Evolutionary conservation across 1,140 invertebrate species (phyloP).

Genomic region (Monochamus saltuarius): DNA sequence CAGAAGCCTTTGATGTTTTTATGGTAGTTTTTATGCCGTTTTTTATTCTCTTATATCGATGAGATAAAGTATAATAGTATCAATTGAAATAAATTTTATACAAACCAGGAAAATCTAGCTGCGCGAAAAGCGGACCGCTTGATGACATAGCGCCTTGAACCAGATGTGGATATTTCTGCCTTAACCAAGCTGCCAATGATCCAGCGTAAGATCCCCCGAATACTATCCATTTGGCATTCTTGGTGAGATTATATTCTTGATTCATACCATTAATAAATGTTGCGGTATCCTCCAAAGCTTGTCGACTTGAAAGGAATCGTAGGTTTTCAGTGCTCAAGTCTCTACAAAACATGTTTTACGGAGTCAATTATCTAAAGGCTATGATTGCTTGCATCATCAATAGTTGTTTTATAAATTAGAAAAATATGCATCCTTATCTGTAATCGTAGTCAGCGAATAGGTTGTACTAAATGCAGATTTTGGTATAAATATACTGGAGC

Average conservation of each 20-base stretch:
- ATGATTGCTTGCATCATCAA: too few species aligned
- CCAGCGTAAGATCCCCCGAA: constrained; percentile 95
- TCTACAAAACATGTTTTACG: constrained; percentile 55
- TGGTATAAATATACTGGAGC: too few species aligned
- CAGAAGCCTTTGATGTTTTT: too few species aligned
- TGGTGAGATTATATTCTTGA: constrained; percentile 61
- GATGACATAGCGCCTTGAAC: constrained; percentile 81
- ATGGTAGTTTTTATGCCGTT: too few species aligned
- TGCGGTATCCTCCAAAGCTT: constrained; percentile 87
- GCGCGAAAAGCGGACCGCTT: constrained; percentile 81
- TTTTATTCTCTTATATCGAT: too few species aligned
- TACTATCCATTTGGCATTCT: constrained; percentile 79
- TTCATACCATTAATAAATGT: constrained; percentile 75
- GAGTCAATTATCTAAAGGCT: too few species aligned
- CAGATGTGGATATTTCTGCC: constrained; percentile 87
- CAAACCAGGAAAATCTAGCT: constrained; percentile 78
- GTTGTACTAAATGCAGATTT: too few species aligned
- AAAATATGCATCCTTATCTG: too few species aligned
- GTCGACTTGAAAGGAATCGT: constrained; percentile 75
- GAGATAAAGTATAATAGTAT: too few species aligned
- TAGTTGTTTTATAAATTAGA: too few species aligned
- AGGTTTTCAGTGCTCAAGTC: constrained; percentile 78
- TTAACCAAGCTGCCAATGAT: constrained; percentile 84
- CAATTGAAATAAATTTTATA: too few species aligned
- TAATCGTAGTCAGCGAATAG: too few species aligned